Percentiles rank a stretch among this genome's conserved stretches.
Evolutionary conservation across 2,797 vertebrate species (phyloP).

Genomic region (Hozukius guyotensis): DNA sequence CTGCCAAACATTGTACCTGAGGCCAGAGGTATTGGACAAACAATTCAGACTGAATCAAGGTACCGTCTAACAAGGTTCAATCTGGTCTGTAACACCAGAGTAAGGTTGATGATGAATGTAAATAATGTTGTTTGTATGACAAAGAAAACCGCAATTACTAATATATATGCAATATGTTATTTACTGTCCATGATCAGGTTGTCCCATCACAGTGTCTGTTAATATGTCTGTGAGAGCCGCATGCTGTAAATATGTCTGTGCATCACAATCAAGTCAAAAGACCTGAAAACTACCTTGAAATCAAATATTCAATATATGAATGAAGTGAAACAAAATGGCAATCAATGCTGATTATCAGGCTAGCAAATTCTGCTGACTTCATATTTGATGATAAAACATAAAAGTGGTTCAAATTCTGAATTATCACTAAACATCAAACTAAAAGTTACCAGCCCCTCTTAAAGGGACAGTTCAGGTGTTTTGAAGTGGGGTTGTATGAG

Average conservation of each 20-base stretch:
- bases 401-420: no score
- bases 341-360: no score
- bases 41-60: neutral
- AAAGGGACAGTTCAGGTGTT: no score
- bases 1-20: slow-evolving; percentile 96
- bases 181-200: neutral
- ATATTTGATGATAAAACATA: no score
- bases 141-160: neutral
- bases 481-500: no score
- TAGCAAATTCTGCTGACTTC: no score
- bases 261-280: neutral
- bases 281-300: neutral
- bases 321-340: neutral
- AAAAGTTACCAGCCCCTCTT: no score
- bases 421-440: no score
- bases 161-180: neutral
- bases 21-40: neutral
- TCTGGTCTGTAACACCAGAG: neutral
- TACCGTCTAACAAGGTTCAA: neutral
- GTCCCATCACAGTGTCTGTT: neutral
- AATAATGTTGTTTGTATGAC: neutral
- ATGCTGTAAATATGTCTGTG: neutral
- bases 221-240: neutral
- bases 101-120: neutral
- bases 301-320: neutral